Percentiles rank a stretch among this genome's conserved stretches.
Conservation (phyloP, 2,888 invertebrate species). For the Nezara viridula region DNA sequence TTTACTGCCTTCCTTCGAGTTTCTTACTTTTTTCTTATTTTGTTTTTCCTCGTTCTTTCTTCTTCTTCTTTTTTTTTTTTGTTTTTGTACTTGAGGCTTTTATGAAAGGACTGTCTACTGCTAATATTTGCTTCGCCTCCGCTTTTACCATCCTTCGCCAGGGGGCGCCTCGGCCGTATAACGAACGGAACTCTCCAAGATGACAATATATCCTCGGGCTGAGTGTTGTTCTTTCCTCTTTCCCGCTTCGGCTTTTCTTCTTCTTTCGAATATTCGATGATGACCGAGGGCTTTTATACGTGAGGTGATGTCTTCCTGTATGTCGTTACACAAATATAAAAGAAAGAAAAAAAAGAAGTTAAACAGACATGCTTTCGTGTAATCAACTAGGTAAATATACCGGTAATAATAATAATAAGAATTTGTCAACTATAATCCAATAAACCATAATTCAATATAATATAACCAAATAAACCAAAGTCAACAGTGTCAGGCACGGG, state of each 20-base stretch:
- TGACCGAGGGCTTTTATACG: not conserved
- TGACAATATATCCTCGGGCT: not conserved
- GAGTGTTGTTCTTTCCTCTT: slow-evolving; percentile 27
- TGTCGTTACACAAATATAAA: not conserved
- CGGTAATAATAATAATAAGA: too few species aligned
- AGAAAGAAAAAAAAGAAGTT: too few species aligned
- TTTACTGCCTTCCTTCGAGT: not conserved
- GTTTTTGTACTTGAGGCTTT: slow-evolving; percentile 19
- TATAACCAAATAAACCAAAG: too few species aligned
- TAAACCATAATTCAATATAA: too few species aligned
- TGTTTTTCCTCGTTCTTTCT: not conserved
- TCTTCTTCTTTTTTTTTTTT: not conserved
- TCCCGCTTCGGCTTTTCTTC: not conserved
- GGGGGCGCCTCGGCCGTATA: not conserved
- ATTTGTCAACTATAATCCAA: too few species aligned
- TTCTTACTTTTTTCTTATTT: slow-evolving; percentile 10
- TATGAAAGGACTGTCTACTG: slow-evolving; percentile 23
- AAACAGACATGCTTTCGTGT: too few species aligned
- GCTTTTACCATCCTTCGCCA: slow-evolving; percentile 33
- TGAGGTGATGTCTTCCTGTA: not conserved
- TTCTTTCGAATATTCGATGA: not conserved
- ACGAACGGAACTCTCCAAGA: slow-evolving; percentile 8
- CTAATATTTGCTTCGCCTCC: slow-evolving; percentile 30
- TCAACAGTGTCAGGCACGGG: too few species aligned
- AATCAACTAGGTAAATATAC: too few species aligned